Evolutionary conservation across 2,113 vertebrate species (phyloP).

Genomic region (Galeopterus variegatus): DNA sequence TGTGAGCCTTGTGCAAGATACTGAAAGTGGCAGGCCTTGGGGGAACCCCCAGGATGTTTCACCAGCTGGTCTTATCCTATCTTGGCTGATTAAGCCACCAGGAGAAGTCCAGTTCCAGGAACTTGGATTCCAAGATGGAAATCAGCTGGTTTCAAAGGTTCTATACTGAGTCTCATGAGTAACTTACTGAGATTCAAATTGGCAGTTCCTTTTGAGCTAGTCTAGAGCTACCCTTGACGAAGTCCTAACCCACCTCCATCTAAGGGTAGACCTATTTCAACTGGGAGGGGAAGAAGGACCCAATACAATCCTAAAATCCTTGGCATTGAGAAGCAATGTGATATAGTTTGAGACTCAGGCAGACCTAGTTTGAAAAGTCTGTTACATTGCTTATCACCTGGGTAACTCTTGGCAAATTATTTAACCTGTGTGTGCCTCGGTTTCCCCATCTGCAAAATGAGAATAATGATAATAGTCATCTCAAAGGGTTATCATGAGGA

Average conservation of each 20-base stretch:
- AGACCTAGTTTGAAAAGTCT: constrained; percentile 4
- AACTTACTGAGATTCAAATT: constrained; percentile 32
- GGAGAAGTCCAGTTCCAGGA: not conserved
- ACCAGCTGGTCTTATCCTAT: not conserved
- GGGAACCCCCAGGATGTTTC: not conserved
- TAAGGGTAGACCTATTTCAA: not conserved
- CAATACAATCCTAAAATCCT: not conserved
- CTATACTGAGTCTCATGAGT: not conserved
- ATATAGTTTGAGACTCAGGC: not conserved
- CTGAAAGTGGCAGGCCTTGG: not conserved
- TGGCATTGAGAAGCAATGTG: not conserved
- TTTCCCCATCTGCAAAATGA: constrained; percentile 21
- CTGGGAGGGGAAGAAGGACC: not conserved
- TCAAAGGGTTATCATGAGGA: not conserved
- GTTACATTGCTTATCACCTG: not conserved
- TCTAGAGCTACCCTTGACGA: not conserved
- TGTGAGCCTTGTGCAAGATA: not conserved
- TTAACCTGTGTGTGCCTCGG: not conserved
- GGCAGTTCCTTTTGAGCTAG: not conserved
- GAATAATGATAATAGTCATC: not conserved
- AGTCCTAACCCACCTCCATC: not conserved
- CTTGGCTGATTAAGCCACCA: not conserved
- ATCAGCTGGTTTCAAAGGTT: not conserved
- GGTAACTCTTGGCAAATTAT: not conserved
- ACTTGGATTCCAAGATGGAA: constrained; percentile 50